phyloP scores from a whole-genome alignment of 1,140 invertebrate genomes.

The Apocrypta bakeri region DNA sequence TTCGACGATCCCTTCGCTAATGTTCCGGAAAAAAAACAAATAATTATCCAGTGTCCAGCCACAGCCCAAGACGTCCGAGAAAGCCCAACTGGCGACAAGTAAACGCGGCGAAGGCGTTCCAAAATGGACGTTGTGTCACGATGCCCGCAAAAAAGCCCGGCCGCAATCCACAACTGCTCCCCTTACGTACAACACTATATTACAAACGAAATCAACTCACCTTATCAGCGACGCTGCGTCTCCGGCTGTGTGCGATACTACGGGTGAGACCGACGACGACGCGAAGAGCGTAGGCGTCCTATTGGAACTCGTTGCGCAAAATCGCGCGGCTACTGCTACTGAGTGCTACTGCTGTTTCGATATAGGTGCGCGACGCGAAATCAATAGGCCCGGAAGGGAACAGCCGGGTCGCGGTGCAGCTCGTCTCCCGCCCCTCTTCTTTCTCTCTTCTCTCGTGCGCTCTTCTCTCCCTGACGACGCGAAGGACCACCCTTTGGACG shows the following conservation, averaged over 20 bases:
- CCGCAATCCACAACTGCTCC: not conserved
- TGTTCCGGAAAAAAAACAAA: too few relatives aligned
- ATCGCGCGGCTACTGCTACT: not conserved
- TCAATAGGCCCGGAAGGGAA: constrained; percentile 59
- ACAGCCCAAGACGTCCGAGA: not conserved
- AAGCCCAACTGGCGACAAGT: not conserved
- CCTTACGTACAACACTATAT: too few relatives aligned
- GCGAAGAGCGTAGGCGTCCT: not conserved
- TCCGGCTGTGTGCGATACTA: not conserved
- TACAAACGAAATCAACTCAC: not conserved
- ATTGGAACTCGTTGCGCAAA: constrained; percentile 30
- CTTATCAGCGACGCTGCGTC: not conserved
- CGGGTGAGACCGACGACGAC: not conserved
- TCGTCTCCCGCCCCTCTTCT: not conserved
- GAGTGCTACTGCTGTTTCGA: not conserved
- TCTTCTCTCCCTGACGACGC: not conserved
- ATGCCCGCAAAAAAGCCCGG: constrained; percentile 1
- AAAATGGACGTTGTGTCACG: constrained; percentile 43
- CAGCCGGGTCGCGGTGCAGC: constrained; percentile 22
- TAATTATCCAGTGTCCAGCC: too few relatives aligned
- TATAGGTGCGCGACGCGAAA: constrained; percentile 48
- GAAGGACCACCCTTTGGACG: not conserved
- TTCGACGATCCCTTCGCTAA: too few relatives aligned
- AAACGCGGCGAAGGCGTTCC: constrained; percentile 19
- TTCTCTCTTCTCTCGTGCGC: not conserved